Conservation (phyloP, 2,888 invertebrate genomes). For the Morpho deidamia region DNA sequence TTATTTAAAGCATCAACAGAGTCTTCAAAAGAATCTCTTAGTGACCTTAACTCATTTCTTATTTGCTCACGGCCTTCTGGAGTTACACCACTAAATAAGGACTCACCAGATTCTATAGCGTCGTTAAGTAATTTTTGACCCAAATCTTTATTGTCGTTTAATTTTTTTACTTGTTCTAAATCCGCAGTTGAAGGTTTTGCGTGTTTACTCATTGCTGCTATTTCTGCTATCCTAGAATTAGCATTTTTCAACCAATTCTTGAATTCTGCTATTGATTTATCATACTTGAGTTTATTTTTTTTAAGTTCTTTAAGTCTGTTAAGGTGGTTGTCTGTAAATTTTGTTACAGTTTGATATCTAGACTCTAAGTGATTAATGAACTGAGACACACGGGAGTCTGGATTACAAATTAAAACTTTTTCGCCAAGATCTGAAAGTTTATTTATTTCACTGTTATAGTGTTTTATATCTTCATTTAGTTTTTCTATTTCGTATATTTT, state of each 20-base stretch:
- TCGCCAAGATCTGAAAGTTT: constrained; percentile 84
- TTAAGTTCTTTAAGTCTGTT: constrained; percentile 85
- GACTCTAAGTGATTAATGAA: constrained; percentile 87
- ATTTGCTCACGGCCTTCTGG: constrained; percentile 92
- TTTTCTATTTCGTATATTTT: constrained; percentile 83
- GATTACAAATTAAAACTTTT: constrained; percentile 85
- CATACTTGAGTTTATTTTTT: constrained; percentile 83
- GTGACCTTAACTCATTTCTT: constrained; percentile 86
- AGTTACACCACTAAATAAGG: constrained; percentile 90
- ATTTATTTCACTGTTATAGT: constrained; percentile 82
- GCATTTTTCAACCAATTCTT: constrained; percentile 88
- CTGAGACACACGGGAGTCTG: constrained; percentile 90
- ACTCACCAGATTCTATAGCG: constrained; percentile 92
- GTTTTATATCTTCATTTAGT: constrained; percentile 81
- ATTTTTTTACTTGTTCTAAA: constrained; percentile 85
- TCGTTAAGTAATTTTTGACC: constrained; percentile 88
- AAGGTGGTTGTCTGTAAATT: constrained; percentile 83
- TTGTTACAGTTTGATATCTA: constrained; percentile 85
- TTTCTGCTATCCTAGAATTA: constrained; percentile 84
- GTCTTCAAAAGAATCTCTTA: constrained; percentile 90
- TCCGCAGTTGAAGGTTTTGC: constrained; percentile 87
- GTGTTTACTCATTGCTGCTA: constrained; percentile 85
- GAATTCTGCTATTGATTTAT: constrained; percentile 82
- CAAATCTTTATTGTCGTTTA: constrained; percentile 85
- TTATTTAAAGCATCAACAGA: constrained; percentile 91